Evolutionary conservation across 2,888 invertebrate genomes (phyloP), one percentile per base, ranked within the genome.

Genomic region (Agriotes lineatus): DNA sequence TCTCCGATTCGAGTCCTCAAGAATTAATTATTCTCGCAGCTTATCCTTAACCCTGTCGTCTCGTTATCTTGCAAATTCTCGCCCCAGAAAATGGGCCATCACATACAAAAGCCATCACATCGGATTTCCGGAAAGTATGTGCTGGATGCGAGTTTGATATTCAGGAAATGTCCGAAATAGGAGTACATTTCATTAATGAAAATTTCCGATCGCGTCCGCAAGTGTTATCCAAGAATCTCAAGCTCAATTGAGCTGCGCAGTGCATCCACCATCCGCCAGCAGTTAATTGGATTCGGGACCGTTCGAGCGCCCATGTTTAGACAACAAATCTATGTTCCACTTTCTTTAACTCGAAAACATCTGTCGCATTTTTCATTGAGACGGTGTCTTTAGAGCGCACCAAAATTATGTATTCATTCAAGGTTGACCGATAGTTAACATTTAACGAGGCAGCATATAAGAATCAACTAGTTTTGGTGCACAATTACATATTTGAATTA

Each of bases 171-270:
- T 75, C 71, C 74, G 69, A 74, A 74, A 74, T 75, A 75, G 75
- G 76, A 79, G 77, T 77, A 77, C 76, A 78, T 78, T 79, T 78
- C 79, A 77, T 79, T 78, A 79, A 80, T 79, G 79, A 79, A 78
- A 77, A 77, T 79, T 79, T 79, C 78, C 73, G 77, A 76, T 76
- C 78, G 76, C 79, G 78, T 78, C 73, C 78, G 75, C 75, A 75
- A 77, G 77, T 77, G 76, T 77, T 76, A 76, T 76, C 75, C 73
- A 67, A 69, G 71, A 71, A 71, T 73, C 76, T 76, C 74, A 70
- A 71, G 76, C 74, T 72, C 79, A 75, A 78, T 78, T 75, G 76
- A 74, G 75, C 75, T 74, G 72, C 70, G 72, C 74, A 70, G 74
- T 76, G 76, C 76, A 73, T 74, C 72, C 72, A 72, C 72, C 72